Percentiles rank a stretch among this genome's conserved stretches.
Conservation (phyloP, 1,140 invertebrate species). For the Oncopodura yosiiana region DNA sequence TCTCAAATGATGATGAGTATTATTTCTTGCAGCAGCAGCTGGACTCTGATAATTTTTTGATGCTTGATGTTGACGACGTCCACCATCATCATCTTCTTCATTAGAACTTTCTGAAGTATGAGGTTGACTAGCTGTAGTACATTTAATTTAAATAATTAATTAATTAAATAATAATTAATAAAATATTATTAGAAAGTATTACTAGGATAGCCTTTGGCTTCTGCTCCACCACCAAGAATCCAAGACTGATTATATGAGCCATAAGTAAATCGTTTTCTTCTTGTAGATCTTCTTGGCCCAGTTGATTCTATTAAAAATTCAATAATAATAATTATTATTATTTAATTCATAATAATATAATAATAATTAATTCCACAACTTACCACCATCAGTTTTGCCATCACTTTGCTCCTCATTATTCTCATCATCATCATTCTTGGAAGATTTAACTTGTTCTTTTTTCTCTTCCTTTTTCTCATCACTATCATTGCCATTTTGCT, state of each 20-base stretch:
- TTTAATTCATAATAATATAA: too few relatives aligned
- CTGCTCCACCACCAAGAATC: conserved; percentile 3
- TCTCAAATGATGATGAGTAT: background rate
- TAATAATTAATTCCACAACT: too few relatives aligned
- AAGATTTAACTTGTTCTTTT: too few relatives aligned
- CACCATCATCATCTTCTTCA: background rate
- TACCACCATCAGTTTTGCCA: too few relatives aligned
- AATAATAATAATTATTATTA: too few relatives aligned
- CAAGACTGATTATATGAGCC: background rate
- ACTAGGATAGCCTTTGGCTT: background rate
- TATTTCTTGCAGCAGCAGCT: background rate
- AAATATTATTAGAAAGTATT: background rate
- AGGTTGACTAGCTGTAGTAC: background rate
- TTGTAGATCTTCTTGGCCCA: too few relatives aligned
- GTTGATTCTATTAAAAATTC: too few relatives aligned
- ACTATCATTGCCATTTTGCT: too few relatives aligned
- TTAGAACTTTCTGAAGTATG: background rate
- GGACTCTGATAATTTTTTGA: background rate
- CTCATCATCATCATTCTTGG: too few relatives aligned
- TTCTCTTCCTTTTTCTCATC: too few relatives aligned
- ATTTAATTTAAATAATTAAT: background rate
- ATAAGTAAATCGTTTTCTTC: too few relatives aligned
- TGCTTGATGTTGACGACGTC: background rate
- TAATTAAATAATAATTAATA: background rate
- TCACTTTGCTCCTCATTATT: too few relatives aligned